Conservation (phyloP, 2,888 invertebrate species). For the Branchipolynoe longqiensis region DNA sequence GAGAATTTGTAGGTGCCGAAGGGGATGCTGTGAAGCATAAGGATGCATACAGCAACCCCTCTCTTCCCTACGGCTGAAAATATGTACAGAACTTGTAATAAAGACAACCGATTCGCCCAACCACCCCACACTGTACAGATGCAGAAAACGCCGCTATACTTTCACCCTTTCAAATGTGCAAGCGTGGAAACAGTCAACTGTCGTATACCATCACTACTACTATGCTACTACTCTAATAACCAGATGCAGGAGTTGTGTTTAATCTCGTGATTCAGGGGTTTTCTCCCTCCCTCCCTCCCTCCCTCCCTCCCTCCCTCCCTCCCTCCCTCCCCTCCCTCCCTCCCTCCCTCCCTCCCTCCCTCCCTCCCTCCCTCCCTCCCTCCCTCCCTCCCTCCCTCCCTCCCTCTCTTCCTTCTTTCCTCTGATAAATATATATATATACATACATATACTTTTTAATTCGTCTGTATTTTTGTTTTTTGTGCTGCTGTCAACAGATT, state of each 20-base stretch:
- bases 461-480: neutral
- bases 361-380: too few species aligned
- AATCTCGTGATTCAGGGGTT: neutral
- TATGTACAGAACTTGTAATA: conserved; percentile 55
- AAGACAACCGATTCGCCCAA: conserved; percentile 13
- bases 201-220: conserved; percentile 23
- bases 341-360: too few species aligned
- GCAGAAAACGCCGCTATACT: conserved; percentile 39
- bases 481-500: conserved; percentile 37
- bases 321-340: too few species aligned
- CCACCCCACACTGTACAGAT: conserved; percentile 45
- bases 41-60: too few species aligned
- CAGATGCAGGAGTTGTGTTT: neutral
- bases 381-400: too few species aligned
- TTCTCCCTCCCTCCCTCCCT: neutral
- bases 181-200: neutral
- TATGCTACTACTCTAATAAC: too few species aligned
- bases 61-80: conserved; percentile 47
- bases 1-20: conserved; percentile 39
- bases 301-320: too few species aligned
- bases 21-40: neutral
- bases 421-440: too few species aligned
- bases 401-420: too few species aligned
- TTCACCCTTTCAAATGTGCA: conserved; percentile 11
- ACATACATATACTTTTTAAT: too few species aligned